Evolutionary conservation across 2,797 vertebrate genomes (phyloP), one percentile per base, ranked within the genome.

Genomic region (Mustela erminea): DNA sequence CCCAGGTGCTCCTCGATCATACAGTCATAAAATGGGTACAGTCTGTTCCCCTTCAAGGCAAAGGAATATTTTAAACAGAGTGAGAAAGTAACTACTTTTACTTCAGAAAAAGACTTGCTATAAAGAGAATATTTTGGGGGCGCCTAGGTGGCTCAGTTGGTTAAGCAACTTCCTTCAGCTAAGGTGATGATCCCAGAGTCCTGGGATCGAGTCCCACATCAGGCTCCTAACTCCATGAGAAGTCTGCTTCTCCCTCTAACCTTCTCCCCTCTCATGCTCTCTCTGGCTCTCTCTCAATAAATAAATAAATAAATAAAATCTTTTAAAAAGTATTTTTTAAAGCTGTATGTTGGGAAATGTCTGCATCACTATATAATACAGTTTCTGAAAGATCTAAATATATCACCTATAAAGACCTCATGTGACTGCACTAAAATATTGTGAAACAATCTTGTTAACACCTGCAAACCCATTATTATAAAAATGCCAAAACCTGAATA

Each of bases 391-490:
- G 21, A 38, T 41, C 35, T 87, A 84, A 84, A 66, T 74, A 64
- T 2, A 49, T 70, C 11, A 82, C 27, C 56, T 62, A 74, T 66
- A 74, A 95, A 92, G 87, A 74, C 21, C 35, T 86, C 52, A 95
- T 41, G 9, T 66, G 35, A 6, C 52, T 25, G 56, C 1, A 58
- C 32, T 78, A 85, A 87, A 74, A 70, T 72, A 38, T 54, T 87
- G 15, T 92, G 15, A 87, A 64, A 95, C 3, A 35, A 82, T 88
- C 75, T 78, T 88, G 66, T 46, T 75, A 83, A 83, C 83, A 62
- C 20, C 54, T 83, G 29, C 60, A n/a, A 88, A 88, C 11, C 15
- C 49, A 95, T 32, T 64, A 8, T 29, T 84, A 56, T 21, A 77
- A 88, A 75, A 93, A 60, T 41, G 41, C 10, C 46, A 83, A 83